phyloP scores from a whole-genome alignment of 2,797 vertebrate species.

The Amazonetta brasiliensis region DNA sequence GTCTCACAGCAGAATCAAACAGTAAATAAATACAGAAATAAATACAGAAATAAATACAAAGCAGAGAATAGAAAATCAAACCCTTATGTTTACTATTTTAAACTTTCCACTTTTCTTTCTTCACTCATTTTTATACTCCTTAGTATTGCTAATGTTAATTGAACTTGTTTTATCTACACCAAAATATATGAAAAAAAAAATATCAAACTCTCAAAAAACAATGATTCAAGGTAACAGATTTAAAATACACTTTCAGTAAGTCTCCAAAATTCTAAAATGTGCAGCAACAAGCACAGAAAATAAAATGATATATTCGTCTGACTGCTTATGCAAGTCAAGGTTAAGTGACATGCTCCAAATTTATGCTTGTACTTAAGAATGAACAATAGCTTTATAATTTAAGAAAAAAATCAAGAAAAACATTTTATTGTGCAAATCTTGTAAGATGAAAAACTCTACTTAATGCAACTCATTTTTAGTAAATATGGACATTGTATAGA shows the following conservation, averaged over 20 bases:
- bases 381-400: background rate
- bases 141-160: background rate
- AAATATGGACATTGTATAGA: background rate
- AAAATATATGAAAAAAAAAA: background rate
- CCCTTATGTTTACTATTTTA: background rate
- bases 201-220: background rate
- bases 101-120: background rate
- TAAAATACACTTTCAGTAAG: background rate
- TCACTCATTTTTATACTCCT: background rate
- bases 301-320: background rate
- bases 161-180: background rate
- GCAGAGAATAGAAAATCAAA: background rate
- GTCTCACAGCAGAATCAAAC: background rate
- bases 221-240: background rate
- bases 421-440: background rate
- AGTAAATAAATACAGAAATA: background rate
- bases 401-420: background rate
- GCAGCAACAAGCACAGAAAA: background rate
- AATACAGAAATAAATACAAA: background rate
- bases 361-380: background rate
- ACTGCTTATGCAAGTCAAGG: background rate
- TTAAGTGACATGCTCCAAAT: background rate
- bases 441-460: background rate
- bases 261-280: background rate
- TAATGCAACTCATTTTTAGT: accelerated